phyloP scores from a whole-genome alignment of 2,888 invertebrate genomes.

The Onchidella celtica region DNA sequence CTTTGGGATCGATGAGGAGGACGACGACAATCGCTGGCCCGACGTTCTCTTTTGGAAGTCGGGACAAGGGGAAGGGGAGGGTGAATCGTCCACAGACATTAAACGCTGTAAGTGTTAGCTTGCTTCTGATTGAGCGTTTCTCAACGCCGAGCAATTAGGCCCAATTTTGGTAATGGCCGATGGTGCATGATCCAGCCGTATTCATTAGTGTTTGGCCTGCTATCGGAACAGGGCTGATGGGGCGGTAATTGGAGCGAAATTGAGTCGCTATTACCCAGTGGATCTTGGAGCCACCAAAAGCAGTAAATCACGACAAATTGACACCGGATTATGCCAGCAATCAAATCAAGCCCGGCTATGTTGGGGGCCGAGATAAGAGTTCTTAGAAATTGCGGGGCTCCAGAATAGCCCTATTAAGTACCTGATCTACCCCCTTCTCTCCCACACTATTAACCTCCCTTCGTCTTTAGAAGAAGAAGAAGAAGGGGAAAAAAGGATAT shows the following conservation, averaged over 20 bases:
- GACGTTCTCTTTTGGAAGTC: not conserved
- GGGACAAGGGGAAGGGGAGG: conserved; percentile 1
- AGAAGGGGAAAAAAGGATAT: too few species aligned
- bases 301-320: conserved; percentile 55
- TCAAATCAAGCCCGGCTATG: conserved; percentile 39
- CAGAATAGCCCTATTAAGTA: conserved; percentile 21
- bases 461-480: not conserved
- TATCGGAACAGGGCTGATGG: conserved; percentile 52
- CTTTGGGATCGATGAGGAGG: not conserved
- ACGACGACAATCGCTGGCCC: not conserved
- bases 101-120: conserved; percentile 39
- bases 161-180: conserved; percentile 54
- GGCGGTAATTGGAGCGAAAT: conserved; percentile 53
- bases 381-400: conserved; percentile 9
- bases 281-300: conserved; percentile 40
- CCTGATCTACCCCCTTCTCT: not conserved
- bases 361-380: conserved; percentile 36
- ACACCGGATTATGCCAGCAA: conserved; percentile 50
- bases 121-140: conserved; percentile 37
- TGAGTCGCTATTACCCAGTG: conserved; percentile 43
- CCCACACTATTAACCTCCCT: not conserved
- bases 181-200: conserved; percentile 53
- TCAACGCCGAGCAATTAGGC: conserved; percentile 50
- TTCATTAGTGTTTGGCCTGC: conserved; percentile 53
- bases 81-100: conserved; percentile 29